These are phyloP conservation scores for Pardosa pseudoannulata DNA, from an alignment of 2,888 invertebrate genomes.

Conservation along the genomic window DNA sequence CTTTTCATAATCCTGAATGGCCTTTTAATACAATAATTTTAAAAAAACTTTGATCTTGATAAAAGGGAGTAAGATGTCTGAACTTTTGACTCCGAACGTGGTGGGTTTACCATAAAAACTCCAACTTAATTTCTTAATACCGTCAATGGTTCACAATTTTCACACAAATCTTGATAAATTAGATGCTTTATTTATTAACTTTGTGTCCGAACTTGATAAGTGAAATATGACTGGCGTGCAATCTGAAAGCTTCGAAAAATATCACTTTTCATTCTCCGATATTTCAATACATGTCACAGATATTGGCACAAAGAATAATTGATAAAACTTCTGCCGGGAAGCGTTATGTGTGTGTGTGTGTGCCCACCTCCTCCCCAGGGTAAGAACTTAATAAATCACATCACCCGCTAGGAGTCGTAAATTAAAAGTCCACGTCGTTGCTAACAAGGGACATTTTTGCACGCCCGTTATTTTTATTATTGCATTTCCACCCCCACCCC, in stretches of 20 bases:
- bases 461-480: constrained; percentile 49
- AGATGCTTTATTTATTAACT: constrained; percentile 3
- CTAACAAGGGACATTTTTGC: constrained; percentile 62
- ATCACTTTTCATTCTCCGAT: constrained; percentile 7
- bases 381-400: constrained; percentile 62
- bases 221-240: constrained; percentile 1
- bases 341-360: background rate
- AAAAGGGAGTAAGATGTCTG: no score
- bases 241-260: background rate
- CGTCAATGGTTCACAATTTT: background rate
- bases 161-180: background rate
- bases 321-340: constrained; percentile 4
- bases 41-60: no score
- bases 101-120: no score
- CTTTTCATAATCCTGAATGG: background rate
- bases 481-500: constrained; percentile 25
- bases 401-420: constrained; percentile 38
- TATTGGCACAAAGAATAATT: constrained; percentile 11
- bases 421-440: constrained; percentile 36
- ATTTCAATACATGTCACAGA: constrained; percentile 12
- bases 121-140: no score
- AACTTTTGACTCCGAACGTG: no score
- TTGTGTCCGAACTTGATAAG: background rate
- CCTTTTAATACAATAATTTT: no score
- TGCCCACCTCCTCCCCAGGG: background rate